Evolutionary conservation across 2,888 invertebrate species (phyloP), one percentile per base, ranked within the genome.

Genomic region (Imbricaverruca yamaguchii): DNA sequence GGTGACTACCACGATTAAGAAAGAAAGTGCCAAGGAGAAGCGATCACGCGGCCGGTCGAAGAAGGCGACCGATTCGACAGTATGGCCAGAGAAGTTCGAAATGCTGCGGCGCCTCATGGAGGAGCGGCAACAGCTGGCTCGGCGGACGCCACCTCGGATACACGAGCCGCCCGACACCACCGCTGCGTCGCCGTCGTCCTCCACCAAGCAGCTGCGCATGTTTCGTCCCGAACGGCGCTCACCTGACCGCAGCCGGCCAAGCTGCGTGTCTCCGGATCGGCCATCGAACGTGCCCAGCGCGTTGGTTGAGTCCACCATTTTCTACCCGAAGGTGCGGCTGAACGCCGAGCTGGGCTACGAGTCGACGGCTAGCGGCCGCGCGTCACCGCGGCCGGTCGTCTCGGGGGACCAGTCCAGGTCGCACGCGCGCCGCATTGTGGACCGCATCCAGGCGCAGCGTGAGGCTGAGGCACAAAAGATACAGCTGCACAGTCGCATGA

Each of bases 181-280:
- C 57, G 23, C 55, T 1, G 15, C 23, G 1, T 39, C 15, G 13
- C 15, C 57, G 23, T 25, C 79, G 13, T n/a, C 57, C 53, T 53
- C 74, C 21, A 74, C 74, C 74, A 74, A 74, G n/a, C 74, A 15
- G 74, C 74, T 74, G 74, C 74, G 74, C 21, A 23, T 15, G 74
- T 74, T 55, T 55, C 74, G 74, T 21, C 74, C 25, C 15, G 69
- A 55, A 55, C 74, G 10, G 21, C 53, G 11, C 23, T 55, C 74
- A 7, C 55, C 74, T 10, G 53, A 4, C 21, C 13, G 74, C 65
- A 21, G 69, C 39, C 10, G 59, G 59, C 39, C 18, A n/a, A 39
- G 69, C 39, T 18, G 69, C 39, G 39, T 15, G 11, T 11, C 53
- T 74, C 55, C 69, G 69, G 69, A 69, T 23, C 74, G 55, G 53